Evolutionary conservation across 2,797 vertebrate genomes (phyloP).

Genomic region (Chiroxiphia lanceolata): DNA sequence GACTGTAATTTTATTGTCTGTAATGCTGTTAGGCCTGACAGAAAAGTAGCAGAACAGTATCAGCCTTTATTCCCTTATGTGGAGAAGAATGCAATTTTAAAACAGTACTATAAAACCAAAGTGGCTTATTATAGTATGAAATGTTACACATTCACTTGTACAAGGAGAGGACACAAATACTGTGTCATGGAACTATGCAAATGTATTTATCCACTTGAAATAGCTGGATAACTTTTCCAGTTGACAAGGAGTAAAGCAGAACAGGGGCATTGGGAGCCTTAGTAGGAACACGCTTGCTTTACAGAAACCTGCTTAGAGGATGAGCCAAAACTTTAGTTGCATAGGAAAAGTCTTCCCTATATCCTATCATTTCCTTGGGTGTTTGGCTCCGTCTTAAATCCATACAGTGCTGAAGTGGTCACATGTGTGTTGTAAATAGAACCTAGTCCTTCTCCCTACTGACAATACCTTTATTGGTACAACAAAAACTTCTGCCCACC

Average conservation of each 20-base stretch:
- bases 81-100: background rate
- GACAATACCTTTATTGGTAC: background rate
- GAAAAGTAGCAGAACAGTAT: background rate
- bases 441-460: background rate
- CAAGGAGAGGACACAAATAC: background rate
- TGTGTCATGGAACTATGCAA: background rate
- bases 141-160: background rate
- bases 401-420: background rate
- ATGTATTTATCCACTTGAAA: background rate
- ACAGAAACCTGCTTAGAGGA: background rate
- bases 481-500: background rate
- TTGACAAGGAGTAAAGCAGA: background rate
- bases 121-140: background rate
- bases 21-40: background rate
- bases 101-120: background rate
- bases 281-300: background rate
- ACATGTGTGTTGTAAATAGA: fast-evolving
- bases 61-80: background rate
- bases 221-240: background rate
- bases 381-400: background rate
- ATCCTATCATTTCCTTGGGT: background rate
- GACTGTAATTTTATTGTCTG: background rate
- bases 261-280: background rate
- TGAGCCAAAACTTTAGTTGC: background rate
- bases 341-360: background rate